Evolutionary conservation across 2,113 vertebrate genomes (phyloP), one percentile per base, ranked within the genome.

Genomic region (Atrichornis clamosus): DNA sequence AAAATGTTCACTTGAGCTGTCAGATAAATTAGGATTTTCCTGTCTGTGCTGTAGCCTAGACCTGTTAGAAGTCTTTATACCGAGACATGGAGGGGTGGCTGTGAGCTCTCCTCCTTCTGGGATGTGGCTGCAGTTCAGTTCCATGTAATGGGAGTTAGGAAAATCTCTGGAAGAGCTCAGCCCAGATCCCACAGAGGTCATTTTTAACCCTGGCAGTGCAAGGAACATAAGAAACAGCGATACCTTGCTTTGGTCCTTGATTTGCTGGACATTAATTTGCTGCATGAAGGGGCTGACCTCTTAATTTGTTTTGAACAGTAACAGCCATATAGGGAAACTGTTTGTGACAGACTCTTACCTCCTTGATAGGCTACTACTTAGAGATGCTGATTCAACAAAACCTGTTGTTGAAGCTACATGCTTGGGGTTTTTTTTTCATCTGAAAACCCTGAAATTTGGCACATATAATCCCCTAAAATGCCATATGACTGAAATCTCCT

Each of bases 71-170:
- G 41, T 30, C 42, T 30, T 18, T 6, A 0, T 2, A 1, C 37
- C 33, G 67, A 6, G 8, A 1, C 22, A 3, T 0, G 3, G 46
- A n/a, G 59, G 42, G 35, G 17, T 20, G 16, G 33, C 9, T 52
- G 0, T 42, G 37, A 56, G 23, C 53, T 37, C 7, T 62, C 4
- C 35, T 72, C n/a, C 8, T 60, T 7, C 41, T 32, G 37, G 33
- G 33, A 56, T 17, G 21, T 24, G 41, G 22, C 55, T 56, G 76
- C n/a, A 17, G 42, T 32, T 33, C 33, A 15, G 14, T 4, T n/a
- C 3, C 1, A 2, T 1, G 0, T 1, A 7, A 10, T 6, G 47
- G 1, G 10, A 55, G 5, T 9, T 6, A 9, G 30, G 50, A 23
- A 35, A 23, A 4, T 11, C 35, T 21, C 28, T 53, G 23, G 9